These are phyloP conservation scores for Papilio dardanus DNA, from an alignment of 1,140 invertebrate species.

Conservation along the genomic window DNA sequence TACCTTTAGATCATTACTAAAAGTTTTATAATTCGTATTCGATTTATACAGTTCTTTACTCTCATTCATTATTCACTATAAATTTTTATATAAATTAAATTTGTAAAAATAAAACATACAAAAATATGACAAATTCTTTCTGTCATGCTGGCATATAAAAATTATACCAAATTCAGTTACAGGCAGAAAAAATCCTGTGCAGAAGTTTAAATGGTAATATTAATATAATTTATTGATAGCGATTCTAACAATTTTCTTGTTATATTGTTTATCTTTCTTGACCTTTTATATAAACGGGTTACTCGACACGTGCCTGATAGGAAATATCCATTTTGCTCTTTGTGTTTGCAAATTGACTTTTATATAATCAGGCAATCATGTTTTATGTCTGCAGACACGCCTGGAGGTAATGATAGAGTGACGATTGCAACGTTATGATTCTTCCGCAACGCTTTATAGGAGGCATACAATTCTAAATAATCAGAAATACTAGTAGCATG, in stretches of 20 bases:
- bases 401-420: neutral
- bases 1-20: conserved; percentile 53
- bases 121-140: conserved; percentile 31
- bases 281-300: conserved; percentile 29
- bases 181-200: neutral
- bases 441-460: neutral
- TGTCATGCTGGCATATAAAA: neutral
- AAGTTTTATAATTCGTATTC: conserved; percentile 53
- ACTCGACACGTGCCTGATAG: conserved; percentile 32
- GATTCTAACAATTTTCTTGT: conserved; percentile 20
- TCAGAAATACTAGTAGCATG: neutral
- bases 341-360: conserved; percentile 23
- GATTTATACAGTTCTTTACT: conserved; percentile 20
- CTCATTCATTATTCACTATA: neutral
- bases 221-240: neutral
- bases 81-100: conserved; percentile 12
- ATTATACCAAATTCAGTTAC: neutral
- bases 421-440: neutral
- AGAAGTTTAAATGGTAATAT: neutral
- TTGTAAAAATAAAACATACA: neutral
- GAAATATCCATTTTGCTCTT: conserved; percentile 13
- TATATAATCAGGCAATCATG: neutral
- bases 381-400: neutral
- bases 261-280: conserved; percentile 22
- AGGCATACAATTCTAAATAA: neutral